Evolutionary conservation across 2,113 vertebrate species (phyloP).

Genomic region (Halichoeres trimaculatus): DNA sequence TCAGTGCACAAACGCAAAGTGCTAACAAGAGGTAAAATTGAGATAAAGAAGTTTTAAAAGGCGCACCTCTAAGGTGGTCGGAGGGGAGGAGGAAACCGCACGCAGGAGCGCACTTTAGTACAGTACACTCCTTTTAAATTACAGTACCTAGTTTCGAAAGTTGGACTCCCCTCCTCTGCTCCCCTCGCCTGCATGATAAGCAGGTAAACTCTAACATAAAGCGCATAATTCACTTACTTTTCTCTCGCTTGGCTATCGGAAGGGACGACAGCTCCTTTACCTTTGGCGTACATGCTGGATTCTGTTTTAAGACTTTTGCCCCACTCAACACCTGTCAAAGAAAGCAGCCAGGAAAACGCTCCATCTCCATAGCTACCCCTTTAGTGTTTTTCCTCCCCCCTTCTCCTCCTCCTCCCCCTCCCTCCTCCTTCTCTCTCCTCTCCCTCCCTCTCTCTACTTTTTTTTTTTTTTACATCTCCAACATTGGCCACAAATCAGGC

Average conservation of each 20-base stretch:
- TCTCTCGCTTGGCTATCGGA: slow-evolving; percentile 94
- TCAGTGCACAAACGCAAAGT: slow-evolving; percentile 14
- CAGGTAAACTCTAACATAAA: slow-evolving; percentile 65
- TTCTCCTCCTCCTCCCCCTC: background rate
- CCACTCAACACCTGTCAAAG: slow-evolving; percentile 93
- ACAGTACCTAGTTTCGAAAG: slow-evolving; percentile 79
- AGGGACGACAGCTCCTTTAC: slow-evolving; percentile 92
- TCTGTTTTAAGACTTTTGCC: slow-evolving; percentile 88
- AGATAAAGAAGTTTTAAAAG: slow-evolving; percentile 69
- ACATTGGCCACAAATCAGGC: slow-evolving; percentile 88
- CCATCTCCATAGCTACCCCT: slow-evolving; percentile 91
- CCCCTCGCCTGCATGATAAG: slow-evolving; percentile 45
- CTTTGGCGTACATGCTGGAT: slow-evolving; percentile 94
- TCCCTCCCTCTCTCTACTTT: slow-evolving; percentile 38
- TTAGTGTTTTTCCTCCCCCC: slow-evolving; percentile 83
- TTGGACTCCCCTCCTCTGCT: slow-evolving; percentile 69
- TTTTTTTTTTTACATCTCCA: slow-evolving; percentile 86
- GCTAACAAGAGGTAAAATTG: slow-evolving; percentile 16
- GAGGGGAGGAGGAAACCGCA: slow-evolving; percentile 21
- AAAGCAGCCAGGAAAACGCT: slow-evolving; percentile 87
- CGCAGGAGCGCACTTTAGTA: slow-evolving; percentile 50
- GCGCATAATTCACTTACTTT: slow-evolving; percentile 88
- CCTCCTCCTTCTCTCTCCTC: slow-evolving; percentile 11
- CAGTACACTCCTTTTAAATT: slow-evolving; percentile 75
- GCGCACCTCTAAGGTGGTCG: slow-evolving; percentile 55